Evolutionary conservation across 2,113 vertebrate genomes (phyloP).

Genomic region (Dicentrarchus labrax): DNA sequence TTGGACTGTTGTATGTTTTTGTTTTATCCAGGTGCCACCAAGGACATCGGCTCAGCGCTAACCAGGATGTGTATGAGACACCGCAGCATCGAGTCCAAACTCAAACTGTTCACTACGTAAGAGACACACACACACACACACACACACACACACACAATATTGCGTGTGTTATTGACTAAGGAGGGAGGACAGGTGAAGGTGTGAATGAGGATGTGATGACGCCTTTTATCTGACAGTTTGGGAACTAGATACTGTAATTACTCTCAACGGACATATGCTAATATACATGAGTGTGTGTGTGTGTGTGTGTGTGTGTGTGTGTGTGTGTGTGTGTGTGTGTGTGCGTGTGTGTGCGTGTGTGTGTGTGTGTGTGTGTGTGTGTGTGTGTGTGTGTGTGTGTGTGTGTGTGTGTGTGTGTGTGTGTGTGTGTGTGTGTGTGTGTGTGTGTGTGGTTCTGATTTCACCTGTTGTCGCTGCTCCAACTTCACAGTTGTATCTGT

Average conservation of each 20-base stretch:
- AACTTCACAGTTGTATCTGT: too few relatives aligned
- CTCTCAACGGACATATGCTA: constrained; percentile 12
- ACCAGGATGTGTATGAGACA: constrained; percentile 91
- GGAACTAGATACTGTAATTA: constrained; percentile 26
- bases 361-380: not conserved
- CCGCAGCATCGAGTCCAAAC: constrained; percentile 88
- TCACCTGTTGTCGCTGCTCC: constrained; percentile 16
- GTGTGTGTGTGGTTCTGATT: not conserved
- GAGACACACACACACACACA: constrained; percentile 33
- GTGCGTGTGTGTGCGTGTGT: not conserved
- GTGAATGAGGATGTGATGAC: constrained; percentile 26
- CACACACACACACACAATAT: constrained; percentile 1
- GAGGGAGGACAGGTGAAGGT: constrained; percentile 28
- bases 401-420: not conserved
- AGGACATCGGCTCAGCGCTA: constrained; percentile 88
- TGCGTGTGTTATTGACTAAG: not conserved
- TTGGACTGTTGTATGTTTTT: not conserved
- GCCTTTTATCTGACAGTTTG: constrained; percentile 29
- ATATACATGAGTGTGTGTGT: not conserved
- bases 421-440: not conserved
- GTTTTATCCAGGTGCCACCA: constrained; percentile 84
- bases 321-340: too few relatives aligned
- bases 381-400: not conserved
- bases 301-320: not conserved
- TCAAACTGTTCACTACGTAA: constrained; percentile 88